Evolutionary conservation across 64 coral and sea anemone genomes (phyloP), one percentile per base, ranked within the genome.

Genomic region (Hydrozoanthus tunicans): DNA sequence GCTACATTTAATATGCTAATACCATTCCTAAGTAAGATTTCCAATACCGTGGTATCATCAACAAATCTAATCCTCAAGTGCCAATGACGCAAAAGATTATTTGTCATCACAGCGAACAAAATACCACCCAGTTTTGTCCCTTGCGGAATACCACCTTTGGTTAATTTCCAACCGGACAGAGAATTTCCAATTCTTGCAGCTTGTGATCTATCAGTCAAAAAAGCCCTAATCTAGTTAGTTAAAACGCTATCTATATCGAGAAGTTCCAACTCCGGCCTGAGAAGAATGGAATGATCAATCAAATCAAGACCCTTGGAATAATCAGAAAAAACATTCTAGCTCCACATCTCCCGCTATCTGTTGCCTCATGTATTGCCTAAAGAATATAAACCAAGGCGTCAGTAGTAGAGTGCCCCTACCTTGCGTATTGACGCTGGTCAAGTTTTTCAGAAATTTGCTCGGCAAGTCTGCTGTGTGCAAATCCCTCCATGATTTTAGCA

Each of bases 381-480:
- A 90, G 26, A 27, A 90, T 8, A 51, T 67, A 91, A 8, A 91
- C 53, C 14, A 81, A 69, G 8, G 89, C 64, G 24, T 91, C 77
- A 24, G 77, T 90, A 9, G 74, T 91, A 6, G 77, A 91, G 10
- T 91, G 89, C 5, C 90, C 80, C 6, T 82, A 79, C 9, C 90
- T 74, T 90, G 92, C 92, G 70, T 89, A 81, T 58, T 81, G 92
- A 24, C 85, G 77, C 2, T 85, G 92, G 11, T 82, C 53, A 53
- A 93, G 66, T 7, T 86, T 64, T 11, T 77, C 58, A 6, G 81
- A 59, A 0, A 92, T n/a, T 68, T 86, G 70, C 3, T 23, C n/a
- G 5, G 77, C 17, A 5, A 80, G 27, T 11, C 90, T 10, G 25
- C 5, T 9, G 0, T 67, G 12, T 3, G 13, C 15, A 69, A 81